phyloP scores from a whole-genome alignment of 1,140 invertebrate genomes.

The Campoletis sonorensis region DNA sequence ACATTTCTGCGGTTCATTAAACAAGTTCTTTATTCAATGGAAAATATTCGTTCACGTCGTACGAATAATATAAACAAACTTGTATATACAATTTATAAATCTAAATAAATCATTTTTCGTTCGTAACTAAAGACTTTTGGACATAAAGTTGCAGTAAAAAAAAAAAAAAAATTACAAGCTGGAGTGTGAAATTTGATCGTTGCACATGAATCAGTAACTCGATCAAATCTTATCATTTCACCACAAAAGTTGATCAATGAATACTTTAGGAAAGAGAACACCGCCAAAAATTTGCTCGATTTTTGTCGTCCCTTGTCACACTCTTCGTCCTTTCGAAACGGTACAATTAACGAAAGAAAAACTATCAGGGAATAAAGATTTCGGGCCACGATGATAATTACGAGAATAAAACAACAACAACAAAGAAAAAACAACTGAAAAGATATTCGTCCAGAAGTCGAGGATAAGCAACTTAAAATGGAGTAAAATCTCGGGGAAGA shows the following conservation, averaged over 20 bases:
- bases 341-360: not conserved
- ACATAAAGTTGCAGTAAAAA: too few species aligned
- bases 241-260: not conserved
- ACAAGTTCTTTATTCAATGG: not conserved
- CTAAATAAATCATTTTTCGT: too few species aligned
- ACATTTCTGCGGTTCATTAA: too few species aligned
- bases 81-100: too few species aligned
- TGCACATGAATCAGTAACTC: not conserved
- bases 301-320: not conserved
- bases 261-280: not conserved
- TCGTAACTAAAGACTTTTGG: too few species aligned
- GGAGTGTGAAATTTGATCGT: too few species aligned
- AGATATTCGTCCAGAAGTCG: slow-evolving; percentile 10
- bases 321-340: not conserved
- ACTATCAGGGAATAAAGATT: not conserved
- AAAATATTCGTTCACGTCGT: not conserved
- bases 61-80: not conserved
- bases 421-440: not conserved
- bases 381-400: not conserved
- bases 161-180: too few species aligned
- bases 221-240: not conserved
- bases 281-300: not conserved
- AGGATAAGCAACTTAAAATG: not conserved
- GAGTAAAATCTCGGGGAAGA: slow-evolving; percentile 7
- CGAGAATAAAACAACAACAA: too few species aligned